Evolutionary conservation across 2,888 invertebrate species (phyloP).

Genomic region (Actias luna): DNA sequence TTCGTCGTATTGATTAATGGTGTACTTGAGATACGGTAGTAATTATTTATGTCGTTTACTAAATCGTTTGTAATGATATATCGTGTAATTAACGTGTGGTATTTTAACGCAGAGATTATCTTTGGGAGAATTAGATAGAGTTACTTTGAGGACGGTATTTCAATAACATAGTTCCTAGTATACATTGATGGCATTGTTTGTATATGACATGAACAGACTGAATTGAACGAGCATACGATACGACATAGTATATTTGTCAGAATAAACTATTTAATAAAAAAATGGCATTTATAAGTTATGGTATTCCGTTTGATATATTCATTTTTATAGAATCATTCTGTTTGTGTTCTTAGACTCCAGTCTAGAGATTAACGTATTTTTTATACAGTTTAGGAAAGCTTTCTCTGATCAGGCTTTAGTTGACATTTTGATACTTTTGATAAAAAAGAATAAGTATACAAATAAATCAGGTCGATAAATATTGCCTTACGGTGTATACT

Average conservation of each 20-base stretch:
- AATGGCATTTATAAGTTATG: too few species aligned
- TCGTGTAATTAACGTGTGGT: background rate
- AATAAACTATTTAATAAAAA: background rate
- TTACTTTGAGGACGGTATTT: background rate
- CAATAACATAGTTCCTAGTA: background rate
- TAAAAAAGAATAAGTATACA: too few species aligned
- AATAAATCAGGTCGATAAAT: too few species aligned
- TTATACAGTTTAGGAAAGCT: too few species aligned
- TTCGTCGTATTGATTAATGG: constrained; percentile 7
- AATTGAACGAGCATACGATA: background rate
- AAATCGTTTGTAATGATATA: background rate
- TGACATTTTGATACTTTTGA: too few species aligned
- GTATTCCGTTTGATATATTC: too few species aligned
- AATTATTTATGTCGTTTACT: constrained; percentile 8
- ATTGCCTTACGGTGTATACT: too few species aligned
- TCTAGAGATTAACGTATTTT: too few species aligned
- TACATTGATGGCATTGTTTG: background rate
- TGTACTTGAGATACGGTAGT: background rate
- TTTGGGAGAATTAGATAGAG: background rate
- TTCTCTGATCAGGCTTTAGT: too few species aligned
- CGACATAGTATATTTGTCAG: background rate
- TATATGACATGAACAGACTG: background rate
- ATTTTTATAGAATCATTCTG: too few species aligned
- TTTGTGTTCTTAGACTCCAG: too few species aligned
- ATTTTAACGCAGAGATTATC: background rate